Evolutionary conservation across 2,113 vertebrate genomes (phyloP), one percentile per base, ranked within the genome.

Genomic region (Hippotragus niger): DNA sequence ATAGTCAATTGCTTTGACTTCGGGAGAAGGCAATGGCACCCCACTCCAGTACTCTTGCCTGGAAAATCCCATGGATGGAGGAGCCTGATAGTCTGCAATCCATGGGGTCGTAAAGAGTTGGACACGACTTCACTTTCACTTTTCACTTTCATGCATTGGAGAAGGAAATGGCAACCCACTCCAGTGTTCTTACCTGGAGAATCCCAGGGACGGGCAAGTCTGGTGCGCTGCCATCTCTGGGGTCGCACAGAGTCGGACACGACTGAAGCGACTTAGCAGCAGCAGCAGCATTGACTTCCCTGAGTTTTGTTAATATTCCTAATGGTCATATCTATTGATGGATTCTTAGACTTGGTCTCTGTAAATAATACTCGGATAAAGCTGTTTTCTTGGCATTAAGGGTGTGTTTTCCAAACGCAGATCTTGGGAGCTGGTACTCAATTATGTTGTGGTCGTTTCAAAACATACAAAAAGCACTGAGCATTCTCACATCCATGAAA

Each of bases 341-440:
- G 96, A 99, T 99, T 98, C 99, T 99, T 99, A 99, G 98, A 99
- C 99, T 98, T 99, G 99, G 99, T 99, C 99, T 95, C 99, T 99
- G 98, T 99, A 99, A 74, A 98, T 99, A 99, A 80, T 99, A 99
- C 95, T 99, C 99, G 90, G 99, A 99, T 98, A 99, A 99, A 98
- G 99, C 99, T 80, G 99, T 99, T 98, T 99, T 99, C 99, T 99
- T 99, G 99, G 99, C 99, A 99, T 99, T 98, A 99, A 99, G 99
- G 99, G 99, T 98, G 99, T 99, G 99, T 99, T 99, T 99, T 99
- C 98, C 98, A 99, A 99, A 99, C 99, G 99, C 99, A 99, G 99
- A 99, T 99, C 99, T 99, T 99, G 99, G 99, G 99, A 50, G 62
- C 16, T 19, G 71, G 57, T 36, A 52, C 23, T 60, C 55, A 76